Base-by-base conservation (phyloP, 2,888 invertebrate genomes). In the Apodemia zela region DNA sequence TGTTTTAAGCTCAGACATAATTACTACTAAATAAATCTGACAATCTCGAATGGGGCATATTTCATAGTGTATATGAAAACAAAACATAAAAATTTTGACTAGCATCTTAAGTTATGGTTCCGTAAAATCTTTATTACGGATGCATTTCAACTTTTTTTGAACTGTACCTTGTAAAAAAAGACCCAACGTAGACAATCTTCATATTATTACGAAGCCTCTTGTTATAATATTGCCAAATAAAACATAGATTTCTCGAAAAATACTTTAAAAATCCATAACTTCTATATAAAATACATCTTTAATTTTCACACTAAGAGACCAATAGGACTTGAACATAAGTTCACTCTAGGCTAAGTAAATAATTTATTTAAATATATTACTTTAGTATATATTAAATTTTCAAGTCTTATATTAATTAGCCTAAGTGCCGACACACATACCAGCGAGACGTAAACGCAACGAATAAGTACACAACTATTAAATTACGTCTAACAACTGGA, bases 221-320 rank as follows among this genome's bases (percentile, higher is more conserved):
- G 25, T 54, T 54, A 54, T 42, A 42, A 42, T 25, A 10, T 54
- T 25, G 15, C 54, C 54, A 67, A 61, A 59, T 18, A 70, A 67
- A 84, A 85, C 79, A 71, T 54, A 81, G 80, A 76, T 80, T 77
- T 80, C 82, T 82, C 71, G 78, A 84, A 85, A 86, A 85, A 87
- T 85, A 84, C 75, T 73, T 75, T 65, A 74, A 78, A 71, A 73
- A 77, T 73, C 75, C 71, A 69, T 70, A 75, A 68, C 73, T 70
- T 77, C 75, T 80, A 79, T 81, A 84, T 77, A 84, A 83, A 85
- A 84, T 81, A 84, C 76, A 78, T 78, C 73, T 79, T 75, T 75
- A 78, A 74, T 74, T 74, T 68, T 68, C 65, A 65, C 68, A 72
- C 65, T 67, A 69, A 72, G 70, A 75, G 71, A 74, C 73, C 72